These are phyloP conservation scores for Yasuhikotakia modesta DNA, from an alignment of 2,797 vertebrate species.

Conservation along the genomic window DNA sequence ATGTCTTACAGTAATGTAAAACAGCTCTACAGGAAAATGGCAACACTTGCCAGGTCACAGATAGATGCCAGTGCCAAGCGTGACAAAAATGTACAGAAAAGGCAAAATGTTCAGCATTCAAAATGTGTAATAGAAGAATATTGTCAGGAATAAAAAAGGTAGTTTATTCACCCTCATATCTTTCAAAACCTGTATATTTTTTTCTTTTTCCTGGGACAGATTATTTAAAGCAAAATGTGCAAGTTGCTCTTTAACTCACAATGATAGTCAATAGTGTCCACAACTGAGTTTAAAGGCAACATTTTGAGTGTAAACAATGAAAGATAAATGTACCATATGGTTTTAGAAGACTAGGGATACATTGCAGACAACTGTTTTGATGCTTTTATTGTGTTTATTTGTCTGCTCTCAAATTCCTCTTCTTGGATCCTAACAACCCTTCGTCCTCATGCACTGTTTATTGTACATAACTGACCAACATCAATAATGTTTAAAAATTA, in stretches of 20 bases:
- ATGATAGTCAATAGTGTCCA: neutral
- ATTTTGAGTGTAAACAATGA: neutral
- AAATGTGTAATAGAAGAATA: neutral
- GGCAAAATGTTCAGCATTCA: neutral
- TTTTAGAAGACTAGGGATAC: no score
- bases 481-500: neutral
- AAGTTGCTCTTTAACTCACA: no score
- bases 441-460: neutral
- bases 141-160: neutral
- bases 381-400: neutral
- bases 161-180: neutral
- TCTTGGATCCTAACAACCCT: neutral
- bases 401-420: no score
- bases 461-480: neutral
- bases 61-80: conserved; percentile 21
- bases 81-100: conserved; percentile 27
- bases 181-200: neutral
- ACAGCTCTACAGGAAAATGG: conserved; percentile 37
- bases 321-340: neutral
- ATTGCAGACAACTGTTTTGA: neutral
- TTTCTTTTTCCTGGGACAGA: no score
- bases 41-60: conserved; percentile 31
- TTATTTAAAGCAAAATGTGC: no score
- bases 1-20: conserved; percentile 55
- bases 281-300: neutral